Evolutionary conservation across 1,140 invertebrate species (phyloP).

Genomic region (Philotrypesis tridentata): DNA sequence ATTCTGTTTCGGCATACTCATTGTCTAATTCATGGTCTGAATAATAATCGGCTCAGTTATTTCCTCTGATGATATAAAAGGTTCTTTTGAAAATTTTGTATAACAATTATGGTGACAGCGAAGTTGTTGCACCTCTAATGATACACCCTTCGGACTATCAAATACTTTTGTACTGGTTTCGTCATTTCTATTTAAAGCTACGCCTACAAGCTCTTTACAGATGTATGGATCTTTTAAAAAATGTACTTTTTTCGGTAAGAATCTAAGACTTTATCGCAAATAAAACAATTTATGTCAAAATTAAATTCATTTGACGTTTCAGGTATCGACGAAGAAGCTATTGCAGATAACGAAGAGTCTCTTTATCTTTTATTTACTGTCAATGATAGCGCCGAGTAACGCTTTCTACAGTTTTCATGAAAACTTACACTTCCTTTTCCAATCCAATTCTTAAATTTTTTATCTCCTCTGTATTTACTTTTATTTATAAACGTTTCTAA

Average conservation of each 20-base stretch:
- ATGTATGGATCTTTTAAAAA: neutral
- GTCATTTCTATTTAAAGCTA: too few species aligned
- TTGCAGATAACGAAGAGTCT: neutral
- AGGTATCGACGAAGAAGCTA: neutral
- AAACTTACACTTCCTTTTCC: neutral
- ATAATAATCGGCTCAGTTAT: neutral
- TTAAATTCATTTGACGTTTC: neutral
- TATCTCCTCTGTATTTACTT: neutral
- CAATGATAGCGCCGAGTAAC: neutral
- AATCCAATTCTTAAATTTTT: neutral
- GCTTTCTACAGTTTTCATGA: neutral
- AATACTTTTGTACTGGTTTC: too few species aligned
- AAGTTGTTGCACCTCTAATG: too few species aligned
- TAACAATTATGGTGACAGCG: neutral
- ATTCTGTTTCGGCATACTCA: neutral
- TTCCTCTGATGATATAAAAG: too few species aligned
- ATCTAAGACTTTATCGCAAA: too few species aligned
- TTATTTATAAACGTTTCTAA: slow-evolving; percentile 3
- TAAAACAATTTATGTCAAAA: neutral
- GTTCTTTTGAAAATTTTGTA: neutral
- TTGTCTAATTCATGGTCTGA: neutral
- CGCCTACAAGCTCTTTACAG: neutral
- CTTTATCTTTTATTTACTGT: neutral
- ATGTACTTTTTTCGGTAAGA: too few species aligned
- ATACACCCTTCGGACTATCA: too few species aligned